phyloP scores from a whole-genome alignment of 2,797 vertebrate species.

The Chelon labrosus region DNA sequence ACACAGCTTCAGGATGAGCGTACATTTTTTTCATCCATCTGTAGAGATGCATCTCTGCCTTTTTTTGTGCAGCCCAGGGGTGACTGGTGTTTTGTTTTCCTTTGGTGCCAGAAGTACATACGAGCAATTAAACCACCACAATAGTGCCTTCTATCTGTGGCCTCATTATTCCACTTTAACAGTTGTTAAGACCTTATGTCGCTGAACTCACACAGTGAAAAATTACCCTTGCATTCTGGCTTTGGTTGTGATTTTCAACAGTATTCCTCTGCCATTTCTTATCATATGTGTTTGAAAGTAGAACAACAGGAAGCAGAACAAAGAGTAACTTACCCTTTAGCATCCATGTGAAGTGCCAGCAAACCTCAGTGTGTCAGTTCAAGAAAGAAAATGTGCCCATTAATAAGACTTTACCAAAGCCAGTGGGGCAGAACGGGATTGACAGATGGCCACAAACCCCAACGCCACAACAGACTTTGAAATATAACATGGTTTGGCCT shows the following conservation, averaged over 20 bases:
- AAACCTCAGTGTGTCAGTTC: slow-evolving; percentile 36
- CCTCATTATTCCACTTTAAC: slow-evolving; percentile 49
- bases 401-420: slow-evolving; percentile 46
- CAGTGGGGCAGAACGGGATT: slow-evolving; percentile 32
- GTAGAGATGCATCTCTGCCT: not conserved
- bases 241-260: slow-evolving; percentile 30
- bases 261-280: slow-evolving; percentile 28
- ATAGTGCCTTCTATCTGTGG: slow-evolving; percentile 20
- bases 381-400: slow-evolving; percentile 23
- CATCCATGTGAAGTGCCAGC: slow-evolving; percentile 29
- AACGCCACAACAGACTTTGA: slow-evolving; percentile 27
- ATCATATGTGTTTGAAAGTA: slow-evolving; percentile 28
- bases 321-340: slow-evolving; percentile 5
- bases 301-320: slow-evolving; percentile 26
- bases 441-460: slow-evolving; percentile 66
- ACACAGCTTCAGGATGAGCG: slow-evolving; percentile 2
- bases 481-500: slow-evolving; percentile 54
- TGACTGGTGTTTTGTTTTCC: not conserved
- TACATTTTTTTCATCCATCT: not conserved
- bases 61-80: not conserved
- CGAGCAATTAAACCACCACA: not conserved
- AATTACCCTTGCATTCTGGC: slow-evolving; percentile 12
- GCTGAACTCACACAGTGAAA: slow-evolving; percentile 7
- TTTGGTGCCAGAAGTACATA: slow-evolving; percentile 25
- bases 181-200: slow-evolving; percentile 28